Base-by-base conservation (phyloP, 2,888 invertebrate species). In the Pyrocoelia pectoralis region DNA sequence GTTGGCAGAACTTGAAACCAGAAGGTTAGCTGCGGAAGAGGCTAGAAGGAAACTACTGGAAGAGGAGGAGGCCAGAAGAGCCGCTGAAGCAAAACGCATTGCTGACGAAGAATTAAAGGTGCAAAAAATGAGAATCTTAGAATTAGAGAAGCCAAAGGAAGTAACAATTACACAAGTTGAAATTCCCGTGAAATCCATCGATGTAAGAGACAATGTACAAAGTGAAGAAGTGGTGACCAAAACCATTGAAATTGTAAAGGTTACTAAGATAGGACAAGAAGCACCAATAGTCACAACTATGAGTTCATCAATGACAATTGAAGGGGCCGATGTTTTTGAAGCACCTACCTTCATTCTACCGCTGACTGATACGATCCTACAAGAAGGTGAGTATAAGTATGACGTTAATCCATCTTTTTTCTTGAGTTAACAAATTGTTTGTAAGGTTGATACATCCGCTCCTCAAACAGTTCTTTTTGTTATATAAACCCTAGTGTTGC, bases 321-420 rank as follows among this genome's bases (percentile, higher is more conserved):
- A 33, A 10, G n/a, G n/a, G 2, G 8, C 33, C n/a, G n/a, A 3
- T 33, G 33, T 33, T 6, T n/a, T 6, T 2, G 77, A 79, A 68
- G 75, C 84, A 2, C 90, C 91, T 0, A 77, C 83, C 5, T 91
- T 91, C 70, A 83, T 83, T 1, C 80, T 85, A 3, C 86, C 86
- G 0, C 79, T 92, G 0, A 83, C 83, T 59, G 88, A 91, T 71
- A 85, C 87, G 0, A 83, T 86, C 0, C 86, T 90, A n/a, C 85
- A 88, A 63, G 91, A 92, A 80, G 91, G 91, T 56, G 86, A 85
- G 56, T 19, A 56, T 33, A 9, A 29, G 33, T 29, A n/a, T 55
- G n/a, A n/a, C n/a, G n/a, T n/a, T n/a, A n/a, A n/a, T n/a, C n/a
- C n/a, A n/a, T n/a, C 13, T 46, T 46, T 15, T 46, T 13, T 46